Conservation (phyloP, 2,888 invertebrate species). For the Aromia moschata region DNA sequence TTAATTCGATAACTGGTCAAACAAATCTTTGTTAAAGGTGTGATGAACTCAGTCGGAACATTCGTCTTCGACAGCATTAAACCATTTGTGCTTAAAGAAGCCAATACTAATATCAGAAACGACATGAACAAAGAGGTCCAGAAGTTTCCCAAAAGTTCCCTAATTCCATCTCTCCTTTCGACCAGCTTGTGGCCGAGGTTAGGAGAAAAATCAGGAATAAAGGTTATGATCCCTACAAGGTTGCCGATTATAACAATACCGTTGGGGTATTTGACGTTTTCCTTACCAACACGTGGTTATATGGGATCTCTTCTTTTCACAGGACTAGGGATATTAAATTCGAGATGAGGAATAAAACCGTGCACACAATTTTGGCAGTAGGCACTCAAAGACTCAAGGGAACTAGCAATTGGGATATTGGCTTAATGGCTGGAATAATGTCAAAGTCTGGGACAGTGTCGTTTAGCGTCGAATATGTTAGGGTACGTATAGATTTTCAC, state of each 20-base stretch:
- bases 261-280: conserved; percentile 76
- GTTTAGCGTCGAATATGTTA: conserved; percentile 83
- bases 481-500: conserved; percentile 60
- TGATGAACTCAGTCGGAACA: conserved; percentile 83
- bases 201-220: conserved; percentile 73
- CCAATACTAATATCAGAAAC: conserved; percentile 76
- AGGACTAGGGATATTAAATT: conserved; percentile 81
- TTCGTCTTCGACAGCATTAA: conserved; percentile 89
- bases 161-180: conserved; percentile 86
- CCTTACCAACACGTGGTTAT: conserved; percentile 79
- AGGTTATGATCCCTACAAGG: conserved; percentile 78
- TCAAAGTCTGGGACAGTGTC: conserved; percentile 77
- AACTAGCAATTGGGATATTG: conserved; percentile 81
- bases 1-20: conserved; percentile 3
- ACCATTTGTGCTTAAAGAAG: conserved; percentile 81
- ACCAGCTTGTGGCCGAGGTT: conserved; percentile 81
- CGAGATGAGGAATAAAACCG: conserved; percentile 76
- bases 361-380: conserved; percentile 74
- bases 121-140: conserved; percentile 80
- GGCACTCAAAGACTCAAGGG: conserved; percentile 84
- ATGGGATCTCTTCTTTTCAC: conserved; percentile 83
- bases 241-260: conserved; percentile 78
- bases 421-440: conserved; percentile 72
- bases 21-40: conserved; percentile 62
- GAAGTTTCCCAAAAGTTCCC: conserved; percentile 79